These are phyloP conservation scores for Odontesthes bonariensis DNA, from an alignment of 2,113 vertebrate genomes.

Conservation along the genomic window DNA sequence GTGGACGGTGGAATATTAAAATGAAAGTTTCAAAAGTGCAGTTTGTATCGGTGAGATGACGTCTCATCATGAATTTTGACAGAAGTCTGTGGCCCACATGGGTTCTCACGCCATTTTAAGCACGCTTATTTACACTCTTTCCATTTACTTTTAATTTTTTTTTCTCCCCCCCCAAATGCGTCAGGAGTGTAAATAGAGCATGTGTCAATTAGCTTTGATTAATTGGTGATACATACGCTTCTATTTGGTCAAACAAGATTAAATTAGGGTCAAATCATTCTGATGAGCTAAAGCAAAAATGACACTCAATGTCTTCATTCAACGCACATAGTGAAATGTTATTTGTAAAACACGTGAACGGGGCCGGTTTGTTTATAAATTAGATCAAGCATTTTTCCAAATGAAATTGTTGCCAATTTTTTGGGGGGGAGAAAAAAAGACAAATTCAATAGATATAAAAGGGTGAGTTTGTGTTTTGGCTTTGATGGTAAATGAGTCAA, in stretches of 20 bases:
- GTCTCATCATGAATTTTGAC: neutral
- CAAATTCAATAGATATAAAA: neutral
- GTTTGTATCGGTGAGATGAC: neutral
- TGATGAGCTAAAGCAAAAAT: slow-evolving; percentile 22
- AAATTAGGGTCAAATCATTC: slow-evolving; percentile 25
- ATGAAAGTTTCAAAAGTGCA: neutral
- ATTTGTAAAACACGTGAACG: neutral
- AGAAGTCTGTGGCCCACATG: slow-evolving; percentile 13
- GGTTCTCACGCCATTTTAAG: slow-evolving; percentile 10
- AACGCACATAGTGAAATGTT: neutral
- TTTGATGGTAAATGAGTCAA: neutral
- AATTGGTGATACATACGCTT: neutral
- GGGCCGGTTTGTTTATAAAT: neutral
- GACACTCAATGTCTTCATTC: slow-evolving; percentile 6
- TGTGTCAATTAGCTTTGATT: neutral
- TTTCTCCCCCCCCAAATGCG: neutral
- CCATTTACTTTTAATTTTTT: neutral
- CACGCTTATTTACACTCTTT: slow-evolving; percentile 4
- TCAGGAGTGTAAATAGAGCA: slow-evolving; percentile 4
- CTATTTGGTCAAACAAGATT: slow-evolving; percentile 5
- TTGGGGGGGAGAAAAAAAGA: no score
- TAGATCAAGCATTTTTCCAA: no score
- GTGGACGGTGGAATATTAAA: neutral
- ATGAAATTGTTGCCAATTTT: no score
- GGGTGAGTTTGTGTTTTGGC: neutral